phyloP scores from a whole-genome alignment of 2,888 invertebrate species.

The Periphyllus acericola region DNA sequence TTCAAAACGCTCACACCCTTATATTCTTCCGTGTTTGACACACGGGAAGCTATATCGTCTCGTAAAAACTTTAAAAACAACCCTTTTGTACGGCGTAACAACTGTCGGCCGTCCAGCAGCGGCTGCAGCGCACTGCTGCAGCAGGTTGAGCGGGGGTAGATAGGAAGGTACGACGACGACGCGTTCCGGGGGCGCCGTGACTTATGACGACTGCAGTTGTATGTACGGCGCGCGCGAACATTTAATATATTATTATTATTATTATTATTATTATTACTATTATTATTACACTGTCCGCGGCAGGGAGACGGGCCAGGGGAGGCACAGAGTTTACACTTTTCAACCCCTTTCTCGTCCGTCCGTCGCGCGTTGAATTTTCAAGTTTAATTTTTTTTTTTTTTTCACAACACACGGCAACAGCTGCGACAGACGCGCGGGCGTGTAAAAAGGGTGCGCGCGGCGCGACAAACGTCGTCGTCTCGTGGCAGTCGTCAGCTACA shows the following conservation, averaged over 20 bases:
- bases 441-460: slow-evolving; percentile 50
- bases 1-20: neutral
- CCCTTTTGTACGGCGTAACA: slow-evolving; percentile 15
- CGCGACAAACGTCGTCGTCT: slow-evolving; percentile 39
- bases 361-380: slow-evolving; percentile 54
- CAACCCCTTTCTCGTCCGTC: slow-evolving; percentile 56
- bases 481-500: slow-evolving; percentile 38
- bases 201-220: slow-evolving; percentile 29
- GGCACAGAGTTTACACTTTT: slow-evolving; percentile 44
- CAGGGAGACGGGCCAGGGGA: neutral
- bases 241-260: slow-evolving; percentile 25
- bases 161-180: neutral
- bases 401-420: slow-evolving; percentile 50
- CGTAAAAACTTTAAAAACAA: slow-evolving; percentile 5
- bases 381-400: slow-evolving; percentile 52
- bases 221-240: neutral
- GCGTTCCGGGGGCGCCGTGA: slow-evolving; percentile 30
- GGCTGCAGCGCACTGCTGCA: neutral
- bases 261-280: slow-evolving; percentile 30
- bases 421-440: slow-evolving; percentile 50
- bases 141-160: too few relatives aligned
- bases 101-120: slow-evolving; percentile 27
- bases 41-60: neutral
- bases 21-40: neutral
- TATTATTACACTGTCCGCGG: slow-evolving; percentile 9